Evolutionary conservation across 2,888 invertebrate species (phyloP), one percentile per base, ranked within the genome.

Genomic region (Chalcosyrphus nemorum): DNA sequence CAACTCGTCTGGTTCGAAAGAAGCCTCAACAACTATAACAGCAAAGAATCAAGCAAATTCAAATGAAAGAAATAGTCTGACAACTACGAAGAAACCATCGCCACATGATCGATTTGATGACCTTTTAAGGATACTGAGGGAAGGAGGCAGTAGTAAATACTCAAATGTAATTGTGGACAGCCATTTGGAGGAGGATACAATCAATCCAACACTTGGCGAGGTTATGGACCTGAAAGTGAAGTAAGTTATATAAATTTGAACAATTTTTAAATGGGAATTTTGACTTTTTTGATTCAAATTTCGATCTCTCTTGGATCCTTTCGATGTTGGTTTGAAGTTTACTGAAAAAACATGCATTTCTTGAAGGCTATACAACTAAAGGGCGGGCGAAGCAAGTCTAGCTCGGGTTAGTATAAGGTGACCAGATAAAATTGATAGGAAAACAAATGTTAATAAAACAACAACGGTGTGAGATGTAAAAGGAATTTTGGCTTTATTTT

Each of bases 181-280:
- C 77, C 92, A 92, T 54, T 93, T 94, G 86, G 92, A 93, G 50
- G 93, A 94, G 78, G 81, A 81, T 43, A 72, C 87, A 9, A 90
- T 94, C 81, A 95, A 95, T 90, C 96, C 96, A 0, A 94, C 94
- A 2, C 92, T 97, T 76, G 95, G 93, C 0, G 94, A 95, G 87
- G 91, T 96, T 90, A 94, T 95, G 88, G 94, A 92, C 72, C 89
- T 92, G 38, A 88, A 89, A 86, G 87, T 90, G 50, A 91, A 92
- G 93, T 93, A 88, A 91, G 92, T 88, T 4, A 19, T 19, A n/a
- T 1, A 11, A 5, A 3, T 24, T 4, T 24, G 24, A 24, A n/a
- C n/a, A n/a, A n/a, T n/a, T n/a, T n/a, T n/a, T n/a, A n/a, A n/a
- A n/a, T n/a, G n/a, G n/a, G n/a, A n/a, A n/a, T n/a, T n/a, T n/a